Evolutionary conservation across 2,113 vertebrate species (phyloP).

Genomic region (Oplegnathus fasciatus): DNA sequence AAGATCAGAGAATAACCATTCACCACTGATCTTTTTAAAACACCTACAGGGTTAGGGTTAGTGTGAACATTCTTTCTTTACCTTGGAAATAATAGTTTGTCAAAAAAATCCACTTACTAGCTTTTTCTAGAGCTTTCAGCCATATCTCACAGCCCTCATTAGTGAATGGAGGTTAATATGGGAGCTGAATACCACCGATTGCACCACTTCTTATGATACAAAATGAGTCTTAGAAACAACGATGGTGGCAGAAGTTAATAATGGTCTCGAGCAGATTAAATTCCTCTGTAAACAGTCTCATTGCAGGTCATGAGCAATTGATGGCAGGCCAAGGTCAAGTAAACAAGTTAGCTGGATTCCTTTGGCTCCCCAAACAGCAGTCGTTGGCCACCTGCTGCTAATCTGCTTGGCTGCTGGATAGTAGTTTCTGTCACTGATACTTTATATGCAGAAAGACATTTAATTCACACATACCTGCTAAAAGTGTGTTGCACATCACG

Average conservation of each 20-base stretch:
- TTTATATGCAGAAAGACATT: background rate
- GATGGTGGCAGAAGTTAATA: slow-evolving; percentile 38
- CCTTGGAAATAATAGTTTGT: too few species aligned
- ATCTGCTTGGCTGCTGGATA: slow-evolving; percentile 25
- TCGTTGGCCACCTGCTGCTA: slow-evolving; percentile 47
- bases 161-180: background rate
- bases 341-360: slow-evolving; percentile 62
- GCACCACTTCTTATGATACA: background rate
- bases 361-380: slow-evolving; percentile 38
- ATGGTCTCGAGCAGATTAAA: slow-evolving; percentile 17
- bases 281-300: slow-evolving; percentile 59
- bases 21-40: too few species aligned
- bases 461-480: background rate
- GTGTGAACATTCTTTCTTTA: too few species aligned
- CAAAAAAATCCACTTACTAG: too few species aligned
- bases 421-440: slow-evolving; percentile 20
- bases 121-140: too few species aligned
- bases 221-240: slow-evolving; percentile 20
- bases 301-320: slow-evolving; percentile 34
- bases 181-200: background rate
- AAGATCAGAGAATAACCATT: too few species aligned
- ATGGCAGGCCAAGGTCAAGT: slow-evolving; percentile 53
- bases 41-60: too few species aligned
- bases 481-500: background rate
- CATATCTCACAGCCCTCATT: too few species aligned